A percentile compares a stretch with the other conserved stretches of the same genome.
Conservation (phyloP, 2,888 invertebrate species). For the Cephus sareptanus region DNA sequence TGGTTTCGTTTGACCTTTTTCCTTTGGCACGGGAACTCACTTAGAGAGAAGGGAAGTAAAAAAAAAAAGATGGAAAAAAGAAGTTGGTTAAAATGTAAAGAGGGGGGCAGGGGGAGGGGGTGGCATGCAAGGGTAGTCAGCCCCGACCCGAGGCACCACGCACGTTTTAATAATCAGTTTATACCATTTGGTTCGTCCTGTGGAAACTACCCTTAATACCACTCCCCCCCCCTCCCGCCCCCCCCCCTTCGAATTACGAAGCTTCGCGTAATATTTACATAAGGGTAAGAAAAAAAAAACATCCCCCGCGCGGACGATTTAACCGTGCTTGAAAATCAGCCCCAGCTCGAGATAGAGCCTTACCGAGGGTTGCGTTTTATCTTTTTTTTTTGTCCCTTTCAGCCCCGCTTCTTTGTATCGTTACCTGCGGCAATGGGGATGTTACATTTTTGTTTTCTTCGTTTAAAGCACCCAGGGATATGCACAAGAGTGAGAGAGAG, state of each 20-base stretch:
- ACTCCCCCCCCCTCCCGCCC: no score
- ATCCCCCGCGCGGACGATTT: no score
- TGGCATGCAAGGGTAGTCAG: no score
- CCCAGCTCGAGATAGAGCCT: no score
- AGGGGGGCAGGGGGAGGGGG: neutral
- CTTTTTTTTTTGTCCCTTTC: neutral
- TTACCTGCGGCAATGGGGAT: no score
- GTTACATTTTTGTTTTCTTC: neutral
- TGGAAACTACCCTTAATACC: neutral
- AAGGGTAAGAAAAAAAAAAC: no score
- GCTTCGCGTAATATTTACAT: neutral
- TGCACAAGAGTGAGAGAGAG: no score
- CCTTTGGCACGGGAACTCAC: neutral
- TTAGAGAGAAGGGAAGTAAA: neutral
- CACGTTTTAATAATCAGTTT: neutral
- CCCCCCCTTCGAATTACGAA: neutral
- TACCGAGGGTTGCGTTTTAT: neutral
- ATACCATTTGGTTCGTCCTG: neutral
- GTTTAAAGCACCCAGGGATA: neutral
- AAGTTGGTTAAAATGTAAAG: neutral
- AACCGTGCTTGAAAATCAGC: no score
- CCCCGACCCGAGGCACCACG: neutral
- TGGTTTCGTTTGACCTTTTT: neutral
- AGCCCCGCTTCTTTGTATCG: no score
- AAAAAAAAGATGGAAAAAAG: neutral